These are phyloP conservation scores for Uloborus plumipes DNA, from an alignment of 2,888 invertebrate genomes.

Conservation along the genomic window DNA sequence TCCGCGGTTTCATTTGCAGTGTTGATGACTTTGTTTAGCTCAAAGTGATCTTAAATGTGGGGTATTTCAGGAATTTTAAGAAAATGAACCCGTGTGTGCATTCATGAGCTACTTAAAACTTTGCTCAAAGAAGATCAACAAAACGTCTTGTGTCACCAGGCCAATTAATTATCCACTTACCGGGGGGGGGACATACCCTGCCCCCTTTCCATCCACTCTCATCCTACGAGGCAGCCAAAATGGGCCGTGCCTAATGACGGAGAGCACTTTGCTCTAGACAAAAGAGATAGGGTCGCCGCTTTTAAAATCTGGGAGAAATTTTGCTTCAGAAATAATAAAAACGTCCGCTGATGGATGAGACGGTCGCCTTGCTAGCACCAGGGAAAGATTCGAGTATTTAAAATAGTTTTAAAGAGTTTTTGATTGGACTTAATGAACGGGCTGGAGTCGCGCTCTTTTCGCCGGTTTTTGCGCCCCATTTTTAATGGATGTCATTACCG, in stretches of 20 bases:
- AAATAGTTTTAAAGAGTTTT: conserved; percentile 64
- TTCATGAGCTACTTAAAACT: conserved; percentile 8
- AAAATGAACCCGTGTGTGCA: too few relatives aligned
- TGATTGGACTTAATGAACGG: conserved; percentile 61
- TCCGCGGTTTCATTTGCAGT: too few relatives aligned
- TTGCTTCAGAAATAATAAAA: conserved; percentile 5
- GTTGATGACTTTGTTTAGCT: too few relatives aligned
- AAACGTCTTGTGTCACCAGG: conserved; percentile 21
- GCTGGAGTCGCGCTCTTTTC: conserved; percentile 14
- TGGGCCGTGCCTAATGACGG: conserved; percentile 41
- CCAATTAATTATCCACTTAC: conserved; percentile 51
- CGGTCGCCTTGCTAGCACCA: conserved; percentile 38
- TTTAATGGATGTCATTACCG: conserved; percentile 45
- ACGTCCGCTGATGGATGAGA: conserved; percentile 45
- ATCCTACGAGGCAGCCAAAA: conserved; percentile 30
- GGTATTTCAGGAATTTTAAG: too few relatives aligned
- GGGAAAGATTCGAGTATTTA: conserved; percentile 51
- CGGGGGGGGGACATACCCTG: not conserved
- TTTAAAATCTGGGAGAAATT: conserved; percentile 10
- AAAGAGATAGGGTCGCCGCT: conserved; percentile 8
- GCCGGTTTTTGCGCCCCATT: conserved; percentile 41
- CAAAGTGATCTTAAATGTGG: too few relatives aligned
- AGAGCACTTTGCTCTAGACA: conserved; percentile 46
- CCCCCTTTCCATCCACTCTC: conserved; percentile 10
- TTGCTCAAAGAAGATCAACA: not conserved